A percentile compares a stretch with the other conserved stretches of the same genome.
phyloP scores from a whole-genome alignment of 2,797 vertebrate genomes.

The Sparidentex hasta region DNA sequence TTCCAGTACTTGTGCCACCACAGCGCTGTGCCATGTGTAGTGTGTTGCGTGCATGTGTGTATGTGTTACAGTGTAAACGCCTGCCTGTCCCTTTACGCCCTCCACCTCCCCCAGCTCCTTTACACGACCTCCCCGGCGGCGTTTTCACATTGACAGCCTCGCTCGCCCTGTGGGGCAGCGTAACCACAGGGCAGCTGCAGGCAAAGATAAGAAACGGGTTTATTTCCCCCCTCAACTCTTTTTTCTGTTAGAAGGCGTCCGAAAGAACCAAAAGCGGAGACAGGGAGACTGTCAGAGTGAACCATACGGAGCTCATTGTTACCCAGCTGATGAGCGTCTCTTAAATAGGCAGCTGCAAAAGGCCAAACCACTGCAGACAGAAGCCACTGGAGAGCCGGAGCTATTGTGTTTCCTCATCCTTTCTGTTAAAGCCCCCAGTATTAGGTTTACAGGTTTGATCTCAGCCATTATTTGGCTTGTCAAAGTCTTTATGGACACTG shows the following conservation, averaged over 20 bases:
- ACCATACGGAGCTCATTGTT: constrained; percentile 65
- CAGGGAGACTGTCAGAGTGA: constrained; percentile 55
- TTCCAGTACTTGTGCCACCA: constrained; percentile 9
- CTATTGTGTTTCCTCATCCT: constrained; percentile 25
- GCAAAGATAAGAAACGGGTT: constrained; percentile 78
- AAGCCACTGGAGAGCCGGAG: constrained; percentile 26
- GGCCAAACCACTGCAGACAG: constrained; percentile 40
- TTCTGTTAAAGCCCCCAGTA: constrained; percentile 18
- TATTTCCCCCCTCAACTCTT: constrained; percentile 68
- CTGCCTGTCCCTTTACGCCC: constrained; percentile 28
- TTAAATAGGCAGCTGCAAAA: constrained; percentile 51
- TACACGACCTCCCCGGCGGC: constrained; percentile 59
- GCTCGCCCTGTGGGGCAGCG: constrained; percentile 53
- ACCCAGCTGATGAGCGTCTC: constrained; percentile 58
- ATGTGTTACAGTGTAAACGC: constrained; percentile 23
- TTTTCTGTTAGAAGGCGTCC: constrained; percentile 57
- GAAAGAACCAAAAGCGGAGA: constrained; percentile 54
- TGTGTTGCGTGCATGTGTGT: constrained; percentile 9
- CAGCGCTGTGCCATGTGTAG: neutral
- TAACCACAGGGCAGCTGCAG: constrained; percentile 72
- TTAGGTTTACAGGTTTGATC: constrained; percentile 26
- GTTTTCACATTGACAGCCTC: constrained; percentile 69
- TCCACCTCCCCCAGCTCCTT: constrained; percentile 42
- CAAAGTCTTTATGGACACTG: constrained; percentile 12
- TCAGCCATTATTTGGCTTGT: constrained; percentile 1